Evolutionary conservation across 1,140 invertebrate genomes (phyloP).

Genomic region (Procambarus virginalis): DNA sequence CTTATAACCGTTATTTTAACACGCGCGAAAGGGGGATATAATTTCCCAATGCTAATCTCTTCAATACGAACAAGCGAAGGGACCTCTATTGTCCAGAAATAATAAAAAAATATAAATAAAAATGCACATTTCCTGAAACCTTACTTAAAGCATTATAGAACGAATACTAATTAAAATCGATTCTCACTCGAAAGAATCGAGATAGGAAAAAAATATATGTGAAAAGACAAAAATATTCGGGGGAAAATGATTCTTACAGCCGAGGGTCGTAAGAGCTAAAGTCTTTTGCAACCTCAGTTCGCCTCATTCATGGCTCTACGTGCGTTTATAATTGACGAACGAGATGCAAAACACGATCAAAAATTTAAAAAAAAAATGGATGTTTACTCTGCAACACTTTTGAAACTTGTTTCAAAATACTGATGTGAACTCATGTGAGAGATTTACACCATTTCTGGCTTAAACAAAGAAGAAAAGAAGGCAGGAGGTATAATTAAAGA

Average conservation of each 20-base stretch:
- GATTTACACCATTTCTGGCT: slow-evolving; percentile 38
- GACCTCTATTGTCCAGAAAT: too few relatives aligned
- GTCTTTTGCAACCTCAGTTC: not conserved
- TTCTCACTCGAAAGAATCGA: not conserved
- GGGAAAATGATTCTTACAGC: not conserved
- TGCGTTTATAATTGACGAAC: slow-evolving; percentile 23
- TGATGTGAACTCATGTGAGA: slow-evolving; percentile 30
- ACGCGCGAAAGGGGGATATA: too few relatives aligned
- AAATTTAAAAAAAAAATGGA: not conserved
- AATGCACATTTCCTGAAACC: not conserved
- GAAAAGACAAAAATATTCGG: not conserved
- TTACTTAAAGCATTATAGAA: slow-evolving; percentile 23
- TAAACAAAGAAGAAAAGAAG: slow-evolving; percentile 50
- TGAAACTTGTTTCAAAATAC: not conserved
- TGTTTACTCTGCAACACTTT: not conserved
- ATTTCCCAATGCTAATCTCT: not conserved
- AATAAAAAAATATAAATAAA: not conserved
- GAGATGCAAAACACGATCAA: not conserved
- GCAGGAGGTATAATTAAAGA: slow-evolving; percentile 49
- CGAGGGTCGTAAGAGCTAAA: not conserved
- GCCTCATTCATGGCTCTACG: slow-evolving; percentile 22
- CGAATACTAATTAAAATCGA: slow-evolving; percentile 33
- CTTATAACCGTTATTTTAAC: not conserved
- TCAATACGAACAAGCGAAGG: too few relatives aligned
- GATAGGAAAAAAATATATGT: not conserved